phyloP scores from a whole-genome alignment of 2,797 vertebrate species.

The Sternotherus odoratus region DNA sequence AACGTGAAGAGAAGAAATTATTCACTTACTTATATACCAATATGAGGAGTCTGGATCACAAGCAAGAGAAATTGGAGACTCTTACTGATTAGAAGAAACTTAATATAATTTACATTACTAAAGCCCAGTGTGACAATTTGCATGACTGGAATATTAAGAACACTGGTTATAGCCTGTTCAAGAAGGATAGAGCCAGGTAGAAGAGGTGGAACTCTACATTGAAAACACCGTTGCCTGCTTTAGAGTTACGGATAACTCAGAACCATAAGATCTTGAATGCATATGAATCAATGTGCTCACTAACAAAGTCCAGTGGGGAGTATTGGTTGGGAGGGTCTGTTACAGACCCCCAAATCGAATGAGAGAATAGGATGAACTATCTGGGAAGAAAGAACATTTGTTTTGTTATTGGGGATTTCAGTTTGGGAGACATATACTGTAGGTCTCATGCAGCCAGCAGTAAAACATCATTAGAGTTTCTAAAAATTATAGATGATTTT shows the following conservation, averaged over 20 bases:
- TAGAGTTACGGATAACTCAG: not conserved
- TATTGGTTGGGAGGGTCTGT: not conserved
- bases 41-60: not conserved
- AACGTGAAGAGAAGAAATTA: not conserved
- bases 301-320: not conserved
- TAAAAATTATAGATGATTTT: not conserved
- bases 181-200: not conserved
- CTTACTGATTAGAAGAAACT: not conserved
- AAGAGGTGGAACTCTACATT: not conserved
- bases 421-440: not conserved
- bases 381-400: not conserved
- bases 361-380: not conserved
- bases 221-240: not conserved
- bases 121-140: not conserved
- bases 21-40: not conserved
- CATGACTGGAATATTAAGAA: not conserved
- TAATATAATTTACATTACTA: not conserved
- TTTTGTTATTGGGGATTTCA: not conserved
- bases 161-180: not conserved
- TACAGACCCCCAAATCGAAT: not conserved
- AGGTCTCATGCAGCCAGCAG: not conserved
- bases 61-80: not conserved
- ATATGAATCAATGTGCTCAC: not conserved
- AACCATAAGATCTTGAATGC: not conserved
- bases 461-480: not conserved